These are phyloP conservation scores for Lycopodina hypogea DNA, from an alignment of 37 sponge, comb jelly and placozoan species.

Conservation along the genomic window DNA sequence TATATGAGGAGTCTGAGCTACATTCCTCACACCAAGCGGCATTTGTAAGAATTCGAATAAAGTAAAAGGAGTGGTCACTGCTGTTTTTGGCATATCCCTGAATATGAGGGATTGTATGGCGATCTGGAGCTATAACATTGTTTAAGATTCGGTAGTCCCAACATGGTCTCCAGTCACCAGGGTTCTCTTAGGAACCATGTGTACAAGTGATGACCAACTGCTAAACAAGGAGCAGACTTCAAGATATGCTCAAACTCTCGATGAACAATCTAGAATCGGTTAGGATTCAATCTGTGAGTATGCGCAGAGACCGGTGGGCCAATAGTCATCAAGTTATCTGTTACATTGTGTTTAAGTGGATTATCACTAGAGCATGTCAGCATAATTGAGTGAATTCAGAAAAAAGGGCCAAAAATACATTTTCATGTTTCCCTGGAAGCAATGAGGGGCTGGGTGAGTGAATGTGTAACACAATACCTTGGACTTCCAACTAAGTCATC, in stretches of 20 bases:
- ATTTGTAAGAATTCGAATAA: slow-evolving; percentile 54
- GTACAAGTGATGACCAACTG: slow-evolving; percentile 62
- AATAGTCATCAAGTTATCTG: slow-evolving; percentile 59
- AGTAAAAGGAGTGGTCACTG: slow-evolving; percentile 66
- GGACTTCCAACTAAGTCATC: slow-evolving; percentile 19
- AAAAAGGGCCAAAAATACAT: too few species aligned
- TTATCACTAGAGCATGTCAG: slow-evolving; percentile 10
- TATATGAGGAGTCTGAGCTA: too few species aligned
- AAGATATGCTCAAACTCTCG: slow-evolving; percentile 70
- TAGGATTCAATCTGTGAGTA: slow-evolving; percentile 25
- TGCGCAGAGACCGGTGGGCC: slow-evolving; percentile 26
- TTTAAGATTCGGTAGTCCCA: slow-evolving; percentile 69
- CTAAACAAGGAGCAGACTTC: slow-evolving; percentile 57
- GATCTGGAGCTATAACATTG: slow-evolving; percentile 37
- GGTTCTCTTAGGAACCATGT: slow-evolving; percentile 64
- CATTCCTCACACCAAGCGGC: slow-evolving; percentile 56
- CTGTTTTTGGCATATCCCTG: slow-evolving; percentile 66
- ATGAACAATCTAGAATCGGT: slow-evolving; percentile 36
- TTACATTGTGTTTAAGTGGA: slow-evolving; percentile 50
- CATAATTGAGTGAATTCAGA: too few species aligned
- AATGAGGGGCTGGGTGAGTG: slow-evolving; percentile 25
- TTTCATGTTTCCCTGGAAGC: slow-evolving; percentile 24
- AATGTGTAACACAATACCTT: slow-evolving; percentile 13
- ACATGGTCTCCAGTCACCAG: slow-evolving; percentile 57
- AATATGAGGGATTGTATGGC: slow-evolving; percentile 49